Evolutionary conservation across 2,113 vertebrate species (phyloP).

Genomic region (Pagrus major): DNA sequence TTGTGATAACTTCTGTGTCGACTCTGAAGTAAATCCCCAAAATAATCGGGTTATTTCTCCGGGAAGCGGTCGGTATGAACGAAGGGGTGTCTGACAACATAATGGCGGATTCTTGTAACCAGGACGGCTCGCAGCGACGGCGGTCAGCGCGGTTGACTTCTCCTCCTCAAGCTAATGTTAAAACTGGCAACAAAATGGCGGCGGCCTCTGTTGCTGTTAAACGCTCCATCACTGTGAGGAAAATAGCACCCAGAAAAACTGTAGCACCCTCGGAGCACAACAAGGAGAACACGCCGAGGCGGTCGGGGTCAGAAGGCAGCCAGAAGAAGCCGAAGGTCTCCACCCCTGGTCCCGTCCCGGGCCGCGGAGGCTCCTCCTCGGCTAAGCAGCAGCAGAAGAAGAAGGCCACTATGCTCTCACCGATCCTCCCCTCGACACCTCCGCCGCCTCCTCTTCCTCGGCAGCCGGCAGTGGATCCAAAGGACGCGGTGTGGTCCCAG

Average conservation of each 20-base stretch:
- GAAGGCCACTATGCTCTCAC: slow-evolving; percentile 70
- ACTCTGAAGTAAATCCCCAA: not conserved
- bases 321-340: slow-evolving; percentile 61
- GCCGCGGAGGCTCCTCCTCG: slow-evolving; percentile 9
- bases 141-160: slow-evolving; percentile 77
- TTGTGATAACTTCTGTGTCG: accelerated
- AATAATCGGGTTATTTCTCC: accelerated
- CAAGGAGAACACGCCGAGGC: slow-evolving; percentile 79
- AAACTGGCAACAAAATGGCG: slow-evolving; percentile 70
- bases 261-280: slow-evolving; percentile 57
- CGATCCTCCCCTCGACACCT: slow-evolving; percentile 73
- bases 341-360: slow-evolving; percentile 45
- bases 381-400: slow-evolving; percentile 36
- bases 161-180: slow-evolving; percentile 22
- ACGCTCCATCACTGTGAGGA: slow-evolving; percentile 80
- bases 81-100: not conserved
- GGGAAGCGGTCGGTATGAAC: not conserved
- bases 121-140: slow-evolving; percentile 53
- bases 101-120: slow-evolving; percentile 13
- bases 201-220: slow-evolving; percentile 61
- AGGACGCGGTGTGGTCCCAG: slow-evolving; percentile 82
- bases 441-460: slow-evolving; percentile 20
- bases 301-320: slow-evolving; percentile 6
- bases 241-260: slow-evolving; percentile 83
- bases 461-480: slow-evolving; percentile 41